Percentiles rank a stretch among this genome's conserved stretches.
phyloP scores from a whole-genome alignment of 1,140 invertebrate genomes.

The Aphidius ervi region DNA sequence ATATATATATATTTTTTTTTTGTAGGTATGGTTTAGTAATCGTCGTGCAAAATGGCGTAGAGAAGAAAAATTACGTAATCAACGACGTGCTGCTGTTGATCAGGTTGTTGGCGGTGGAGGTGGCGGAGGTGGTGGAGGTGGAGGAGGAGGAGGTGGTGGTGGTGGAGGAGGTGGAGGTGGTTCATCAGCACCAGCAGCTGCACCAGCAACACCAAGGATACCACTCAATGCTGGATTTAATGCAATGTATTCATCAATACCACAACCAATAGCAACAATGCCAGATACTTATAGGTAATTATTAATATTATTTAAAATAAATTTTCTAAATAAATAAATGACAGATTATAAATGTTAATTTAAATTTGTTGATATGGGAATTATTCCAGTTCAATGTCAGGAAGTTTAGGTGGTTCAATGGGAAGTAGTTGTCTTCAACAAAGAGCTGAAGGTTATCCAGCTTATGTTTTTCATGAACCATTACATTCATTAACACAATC shows the following conservation, averaged over 20 bases:
- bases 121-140: constrained; percentile 61
- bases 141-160: constrained; percentile 52
- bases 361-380: constrained; percentile 10
- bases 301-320: background rate
- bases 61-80: constrained; percentile 94
- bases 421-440: constrained; percentile 85
- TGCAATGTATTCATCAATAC: constrained; percentile 92
- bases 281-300: constrained; percentile 87
- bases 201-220: constrained; percentile 62
- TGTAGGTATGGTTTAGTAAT: constrained; percentile 98
- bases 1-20: constrained; percentile 16
- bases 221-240: constrained; percentile 87
- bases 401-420: constrained; percentile 70
- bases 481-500: constrained; percentile 69
- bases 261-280: constrained; percentile 90
- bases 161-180: constrained; percentile 48
- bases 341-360: background rate
- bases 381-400: constrained; percentile 71
- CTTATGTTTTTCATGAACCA: constrained; percentile 90
- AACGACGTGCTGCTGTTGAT: constrained; percentile 66
- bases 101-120: constrained; percentile 50
- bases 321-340: background rate
- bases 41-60: constrained; percentile 96
- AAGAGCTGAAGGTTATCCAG: constrained; percentile 77
- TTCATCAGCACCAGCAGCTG: constrained; percentile 59